phyloP scores from a whole-genome alignment of 2,888 invertebrate genomes.

The Pantelozetes paolii region DNA sequence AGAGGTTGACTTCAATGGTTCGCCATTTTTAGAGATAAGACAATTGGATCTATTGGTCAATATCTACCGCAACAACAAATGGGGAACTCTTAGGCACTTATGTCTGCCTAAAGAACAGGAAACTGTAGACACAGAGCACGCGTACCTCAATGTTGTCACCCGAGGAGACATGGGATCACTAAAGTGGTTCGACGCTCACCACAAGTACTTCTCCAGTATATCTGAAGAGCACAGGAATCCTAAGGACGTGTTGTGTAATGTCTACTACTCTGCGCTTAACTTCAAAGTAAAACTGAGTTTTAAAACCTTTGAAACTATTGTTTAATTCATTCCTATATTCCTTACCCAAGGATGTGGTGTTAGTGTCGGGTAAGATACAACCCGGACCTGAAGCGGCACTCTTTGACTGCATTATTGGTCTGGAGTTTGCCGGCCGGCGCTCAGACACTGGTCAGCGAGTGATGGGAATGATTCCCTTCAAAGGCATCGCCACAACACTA shows the following conservation, averaged over 20 bases:
- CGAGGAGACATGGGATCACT: slow-evolving; percentile 48
- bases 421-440: slow-evolving; percentile 81
- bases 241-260: slow-evolving; percentile 60
- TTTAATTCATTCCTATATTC: neutral
- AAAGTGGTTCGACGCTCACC: slow-evolving; percentile 60
- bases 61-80: slow-evolving; percentile 58
- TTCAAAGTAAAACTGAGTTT: slow-evolving; percentile 51
- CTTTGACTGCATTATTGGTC: slow-evolving; percentile 79
- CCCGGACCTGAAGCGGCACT: slow-evolving; percentile 20
- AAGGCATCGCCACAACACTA: slow-evolving; percentile 71
- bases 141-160: slow-evolving; percentile 28
- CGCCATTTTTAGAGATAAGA: slow-evolving; percentile 48
- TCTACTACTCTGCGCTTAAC: slow-evolving; percentile 53
- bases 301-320: no score
- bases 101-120: slow-evolving; percentile 23
- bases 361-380: slow-evolving; percentile 34
- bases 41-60: slow-evolving; percentile 56
- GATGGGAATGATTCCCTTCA: slow-evolving; percentile 89
- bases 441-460: slow-evolving; percentile 68
- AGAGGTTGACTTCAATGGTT: slow-evolving; percentile 48
- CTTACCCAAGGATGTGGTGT: slow-evolving; percentile 30
- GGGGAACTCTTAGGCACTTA: slow-evolving; percentile 29
- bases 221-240: slow-evolving; percentile 49
- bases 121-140: slow-evolving; percentile 1
- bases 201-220: slow-evolving; percentile 60